Evolutionary conservation across 1,140 invertebrate species (phyloP).

Genomic region (Melitaea cinxia): DNA sequence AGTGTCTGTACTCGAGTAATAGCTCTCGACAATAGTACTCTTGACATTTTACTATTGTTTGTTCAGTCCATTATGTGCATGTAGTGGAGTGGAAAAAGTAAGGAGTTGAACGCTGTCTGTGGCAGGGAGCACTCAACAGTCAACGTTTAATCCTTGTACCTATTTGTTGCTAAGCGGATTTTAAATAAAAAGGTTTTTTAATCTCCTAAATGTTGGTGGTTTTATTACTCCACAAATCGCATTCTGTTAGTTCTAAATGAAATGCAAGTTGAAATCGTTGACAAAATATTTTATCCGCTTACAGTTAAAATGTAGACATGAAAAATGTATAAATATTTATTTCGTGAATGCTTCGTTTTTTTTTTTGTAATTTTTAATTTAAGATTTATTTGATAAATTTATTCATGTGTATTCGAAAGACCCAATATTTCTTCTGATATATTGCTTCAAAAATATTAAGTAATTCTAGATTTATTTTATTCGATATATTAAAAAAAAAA

Average conservation of each 20-base stretch:
- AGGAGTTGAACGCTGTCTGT: constrained; percentile 49
- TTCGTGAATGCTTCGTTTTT: no score
- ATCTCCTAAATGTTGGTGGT: constrained; percentile 3
- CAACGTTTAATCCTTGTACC: constrained; percentile 48
- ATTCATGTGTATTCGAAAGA: no score
- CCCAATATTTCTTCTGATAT: no score
- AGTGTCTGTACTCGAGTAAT: constrained; percentile 32
- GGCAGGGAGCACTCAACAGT: constrained; percentile 44
- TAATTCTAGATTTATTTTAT: no score
- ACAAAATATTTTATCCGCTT: no score
- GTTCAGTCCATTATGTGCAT: constrained; percentile 54
- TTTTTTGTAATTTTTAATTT: no score
- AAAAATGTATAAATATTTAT: no score
- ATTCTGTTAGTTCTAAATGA: not conserved
- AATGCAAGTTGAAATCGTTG: not conserved
- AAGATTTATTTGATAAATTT: no score
- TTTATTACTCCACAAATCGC: constrained; percentile 40
- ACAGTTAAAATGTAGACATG: no score
- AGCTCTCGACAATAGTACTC: constrained; percentile 48
- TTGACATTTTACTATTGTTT: constrained; percentile 60
- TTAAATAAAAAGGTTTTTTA: constrained; percentile 35
- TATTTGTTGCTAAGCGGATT: constrained; percentile 40
- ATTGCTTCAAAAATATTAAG: no score
- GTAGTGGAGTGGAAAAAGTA: constrained; percentile 56
- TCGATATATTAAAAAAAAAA: no score